Evolutionary conservation across 1,140 invertebrate genomes (phyloP).

Genomic region (Bombus picipes): DNA sequence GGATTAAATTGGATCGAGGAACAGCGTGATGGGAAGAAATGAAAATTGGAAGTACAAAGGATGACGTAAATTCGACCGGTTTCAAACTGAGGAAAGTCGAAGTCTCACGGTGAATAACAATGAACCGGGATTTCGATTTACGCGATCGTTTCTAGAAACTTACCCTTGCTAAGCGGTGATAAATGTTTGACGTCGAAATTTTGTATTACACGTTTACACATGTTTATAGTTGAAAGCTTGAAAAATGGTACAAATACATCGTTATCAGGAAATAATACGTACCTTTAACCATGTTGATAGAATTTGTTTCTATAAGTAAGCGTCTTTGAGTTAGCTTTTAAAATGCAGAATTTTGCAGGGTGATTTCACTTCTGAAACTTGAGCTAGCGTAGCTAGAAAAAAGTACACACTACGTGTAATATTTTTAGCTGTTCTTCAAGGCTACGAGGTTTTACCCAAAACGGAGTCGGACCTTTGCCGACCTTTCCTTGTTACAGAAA

Average conservation of each 20-base stretch:
- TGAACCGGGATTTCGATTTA: conserved; percentile 16
- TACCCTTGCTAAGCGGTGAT: neutral
- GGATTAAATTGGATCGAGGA: conserved; percentile 63
- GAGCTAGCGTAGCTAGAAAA: too few relatives aligned
- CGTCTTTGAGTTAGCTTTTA: too few relatives aligned
- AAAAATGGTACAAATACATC: neutral
- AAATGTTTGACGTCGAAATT: neutral
- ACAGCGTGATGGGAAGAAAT: neutral
- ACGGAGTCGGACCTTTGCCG: too few relatives aligned
- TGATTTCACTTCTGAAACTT: too few relatives aligned
- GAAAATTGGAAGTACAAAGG: conserved; percentile 3
- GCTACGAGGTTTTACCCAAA: too few relatives aligned
- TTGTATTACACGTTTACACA: neutral
- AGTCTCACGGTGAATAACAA: conserved; percentile 20
- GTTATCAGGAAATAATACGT: neutral
- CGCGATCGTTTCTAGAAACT: too few relatives aligned
- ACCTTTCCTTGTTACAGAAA: conserved; percentile 32
- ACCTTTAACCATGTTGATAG: too few relatives aligned
- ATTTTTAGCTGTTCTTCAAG: too few relatives aligned
- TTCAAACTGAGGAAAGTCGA: conserved; percentile 10
- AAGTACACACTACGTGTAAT: too few relatives aligned
- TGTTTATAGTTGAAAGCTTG: neutral
- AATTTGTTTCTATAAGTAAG: too few relatives aligned
- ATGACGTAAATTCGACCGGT: neutral
- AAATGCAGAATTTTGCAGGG: too few relatives aligned